These are phyloP conservation scores for Venusia cambrica DNA, from an alignment of 2,888 invertebrate species.

Conservation along the genomic window DNA sequence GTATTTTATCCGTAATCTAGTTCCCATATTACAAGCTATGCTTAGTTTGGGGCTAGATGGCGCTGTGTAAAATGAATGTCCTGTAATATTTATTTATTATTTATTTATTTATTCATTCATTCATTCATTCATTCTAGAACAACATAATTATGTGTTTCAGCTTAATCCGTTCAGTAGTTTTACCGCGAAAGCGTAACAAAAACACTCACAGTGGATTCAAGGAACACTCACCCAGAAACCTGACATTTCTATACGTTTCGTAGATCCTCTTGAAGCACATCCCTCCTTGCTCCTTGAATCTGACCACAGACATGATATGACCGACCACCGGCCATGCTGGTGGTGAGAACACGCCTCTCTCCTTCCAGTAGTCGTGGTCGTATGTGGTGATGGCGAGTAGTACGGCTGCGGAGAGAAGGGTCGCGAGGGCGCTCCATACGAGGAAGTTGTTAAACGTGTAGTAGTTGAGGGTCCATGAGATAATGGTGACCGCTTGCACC, in stretches of 20 bases:
- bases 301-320: slow-evolving; percentile 61
- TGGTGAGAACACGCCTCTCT: slow-evolving; percentile 62
- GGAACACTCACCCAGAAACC: slow-evolving; percentile 65
- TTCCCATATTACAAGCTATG: no score
- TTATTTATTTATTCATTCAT: no score
- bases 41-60: no score
- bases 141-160: no score
- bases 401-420: slow-evolving; percentile 35
- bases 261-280: slow-evolving; percentile 70
- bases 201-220: no score
- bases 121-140: no score
- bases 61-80: no score
- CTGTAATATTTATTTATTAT: no score
- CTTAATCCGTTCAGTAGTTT: no score
- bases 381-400: slow-evolving; percentile 56
- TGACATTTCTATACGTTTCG: slow-evolving; percentile 55
- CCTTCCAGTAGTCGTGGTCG: slow-evolving; percentile 70
- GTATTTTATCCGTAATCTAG: no score
- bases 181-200: no score
- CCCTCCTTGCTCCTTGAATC: slow-evolving; percentile 69
- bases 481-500: slow-evolving; percentile 44
- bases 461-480: slow-evolving; percentile 51
- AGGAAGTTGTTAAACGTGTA: slow-evolving; percentile 50
- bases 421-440: slow-evolving; percentile 48
- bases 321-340: slow-evolving; percentile 66